Evolutionary conservation across 37 sponge, comb jelly and placozoan species (phyloP), one percentile per base, ranked within the genome.

Genomic region (Halisarca cf. caerulea): DNA sequence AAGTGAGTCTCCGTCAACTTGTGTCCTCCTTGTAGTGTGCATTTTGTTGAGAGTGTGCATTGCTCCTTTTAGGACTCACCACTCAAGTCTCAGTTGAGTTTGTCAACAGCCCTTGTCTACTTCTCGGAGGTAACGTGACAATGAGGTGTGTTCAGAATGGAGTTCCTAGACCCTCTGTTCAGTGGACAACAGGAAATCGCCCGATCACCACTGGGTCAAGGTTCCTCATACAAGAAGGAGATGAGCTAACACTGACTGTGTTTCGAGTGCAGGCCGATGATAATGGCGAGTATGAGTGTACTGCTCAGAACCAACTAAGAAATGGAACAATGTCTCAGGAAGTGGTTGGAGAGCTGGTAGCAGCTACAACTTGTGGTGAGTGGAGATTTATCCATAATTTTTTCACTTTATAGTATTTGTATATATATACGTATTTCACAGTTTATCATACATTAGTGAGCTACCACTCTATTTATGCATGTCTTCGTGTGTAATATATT

Each of bases 111-210:
- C 15, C 47, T 14, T 84, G 84, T 40, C 35, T 89, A 18, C 42
- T 80, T 23, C 2, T n/a, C 32, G 72, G 61, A 2, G 66, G 28
- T 5, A 42, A 37, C 36, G 80, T 69, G 3, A 84, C 51, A 28
- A 25, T 89, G 71, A 66, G 30, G 14, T 89, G 89, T 84, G 36
- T 28, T 11, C 36, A 32, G 33, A n/a, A 51, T 53, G 89, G 89
- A 18, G 83, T 79, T 71, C 84, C 84, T 20, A 58, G 80, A 28
- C 71, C 84, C 34, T 18, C 2, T 32, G 59, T 89, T 7, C 64
- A 25, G 2, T 89, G 77, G 77, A 15, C 24, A 20, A 23, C 18
- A 21, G 24, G 18, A 15, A 23, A 3, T 7, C 1, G 2, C 2
- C 42, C 0, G 21, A 1, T 84, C 36, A 3, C 15, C 2, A 0